These are phyloP conservation scores for Dicyrtomina minuta DNA, from an alignment of 2,888 invertebrate genomes.

Conservation along the genomic window DNA sequence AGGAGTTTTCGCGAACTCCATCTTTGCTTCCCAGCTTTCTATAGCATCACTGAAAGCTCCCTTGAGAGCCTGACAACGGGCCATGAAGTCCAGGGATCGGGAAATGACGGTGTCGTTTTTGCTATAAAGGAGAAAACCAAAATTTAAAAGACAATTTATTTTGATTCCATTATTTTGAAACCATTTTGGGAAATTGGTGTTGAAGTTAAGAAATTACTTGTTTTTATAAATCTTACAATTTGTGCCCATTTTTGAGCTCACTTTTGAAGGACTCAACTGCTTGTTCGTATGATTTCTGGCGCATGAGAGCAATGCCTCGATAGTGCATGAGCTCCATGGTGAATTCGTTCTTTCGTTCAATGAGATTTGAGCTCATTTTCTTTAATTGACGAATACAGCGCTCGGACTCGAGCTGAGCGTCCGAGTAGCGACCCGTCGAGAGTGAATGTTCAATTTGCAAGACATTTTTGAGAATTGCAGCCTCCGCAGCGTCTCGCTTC, in stretches of 20 bases:
- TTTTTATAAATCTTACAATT: no score
- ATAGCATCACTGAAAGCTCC: constrained; percentile 16
- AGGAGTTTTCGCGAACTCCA: constrained; percentile 11
- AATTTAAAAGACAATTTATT: no score
- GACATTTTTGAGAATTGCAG: constrained; percentile 28
- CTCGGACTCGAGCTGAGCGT: constrained; percentile 23
- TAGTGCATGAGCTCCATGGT: constrained; percentile 23
- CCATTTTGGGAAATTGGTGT: constrained; percentile 11
- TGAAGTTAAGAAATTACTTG: no score
- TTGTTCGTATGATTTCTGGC: constrained; percentile 11
- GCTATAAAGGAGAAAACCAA: no score
- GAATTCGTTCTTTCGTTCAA: constrained; percentile 22
- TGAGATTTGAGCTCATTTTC: constrained; percentile 5
- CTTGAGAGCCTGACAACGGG: neutral
- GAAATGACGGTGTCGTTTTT: constrained; percentile 8
- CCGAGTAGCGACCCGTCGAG: constrained; percentile 5
- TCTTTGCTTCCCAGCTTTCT: constrained; percentile 2
- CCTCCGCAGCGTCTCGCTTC: constrained; percentile 27
- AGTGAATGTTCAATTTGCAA: constrained; percentile 27
- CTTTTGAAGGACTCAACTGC: constrained; percentile 1
- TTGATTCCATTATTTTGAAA: no score
- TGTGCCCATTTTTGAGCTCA: constrained; percentile 7
- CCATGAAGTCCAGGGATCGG: constrained; percentile 9
- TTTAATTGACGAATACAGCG: no score
- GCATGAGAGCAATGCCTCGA: constrained; percentile 9